Evolutionary conservation across 2,888 invertebrate genomes (phyloP).

Genomic region (Hypena proboscidalis): DNA sequence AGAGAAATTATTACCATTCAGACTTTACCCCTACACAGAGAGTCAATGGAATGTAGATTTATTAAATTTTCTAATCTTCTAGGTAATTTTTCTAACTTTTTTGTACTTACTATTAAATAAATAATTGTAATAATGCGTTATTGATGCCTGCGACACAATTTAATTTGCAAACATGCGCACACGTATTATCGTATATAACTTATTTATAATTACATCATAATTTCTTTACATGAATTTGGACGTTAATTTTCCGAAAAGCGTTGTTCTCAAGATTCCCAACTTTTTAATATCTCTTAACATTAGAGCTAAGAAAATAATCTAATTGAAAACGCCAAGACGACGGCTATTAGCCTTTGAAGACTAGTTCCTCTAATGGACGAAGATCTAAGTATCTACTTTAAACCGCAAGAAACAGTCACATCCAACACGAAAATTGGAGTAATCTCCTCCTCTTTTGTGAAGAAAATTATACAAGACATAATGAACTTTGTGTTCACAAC

Average conservation of each 20-base stretch:
- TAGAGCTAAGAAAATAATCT: constrained; percentile 34
- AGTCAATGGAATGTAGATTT: no score
- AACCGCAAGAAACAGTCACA: no score
- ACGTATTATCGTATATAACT: constrained; percentile 20
- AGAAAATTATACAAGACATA: no score
- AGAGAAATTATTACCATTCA: no score
- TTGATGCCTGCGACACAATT: constrained; percentile 7
- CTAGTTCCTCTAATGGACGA: constrained; percentile 47
- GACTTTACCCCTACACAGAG: no score
- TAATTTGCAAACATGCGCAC: constrained; percentile 17
- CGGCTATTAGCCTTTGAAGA: constrained; percentile 25
- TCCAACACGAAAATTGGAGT: no score
- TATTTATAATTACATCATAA: constrained; percentile 33
- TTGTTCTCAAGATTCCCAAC: constrained; percentile 33
- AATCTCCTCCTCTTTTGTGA: no score
- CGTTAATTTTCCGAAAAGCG: constrained; percentile 41
- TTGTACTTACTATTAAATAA: no score
- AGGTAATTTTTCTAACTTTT: no score
- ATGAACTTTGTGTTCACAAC: no score
- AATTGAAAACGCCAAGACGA: constrained; percentile 30
- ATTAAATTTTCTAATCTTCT: no score
- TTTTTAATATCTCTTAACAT: constrained; percentile 21
- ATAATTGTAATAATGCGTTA: neutral
- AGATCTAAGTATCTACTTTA: constrained; percentile 32
- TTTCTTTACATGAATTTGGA: constrained; percentile 44